phyloP scores from a whole-genome alignment of 1,140 invertebrate species.

The Psix sp. region DNA sequence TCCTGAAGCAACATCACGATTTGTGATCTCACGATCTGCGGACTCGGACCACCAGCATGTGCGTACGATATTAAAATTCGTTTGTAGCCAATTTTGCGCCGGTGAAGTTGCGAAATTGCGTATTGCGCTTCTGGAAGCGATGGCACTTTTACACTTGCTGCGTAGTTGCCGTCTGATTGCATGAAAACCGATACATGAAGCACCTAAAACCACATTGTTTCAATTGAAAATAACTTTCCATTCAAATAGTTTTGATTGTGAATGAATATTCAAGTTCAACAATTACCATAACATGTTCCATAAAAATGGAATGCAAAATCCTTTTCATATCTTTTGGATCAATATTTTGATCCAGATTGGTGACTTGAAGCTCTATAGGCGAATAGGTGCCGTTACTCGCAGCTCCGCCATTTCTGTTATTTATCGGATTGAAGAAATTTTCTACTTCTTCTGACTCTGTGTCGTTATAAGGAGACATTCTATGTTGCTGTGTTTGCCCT shows the following conservation, averaged over 20 bases:
- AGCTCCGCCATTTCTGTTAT: conserved; percentile 63
- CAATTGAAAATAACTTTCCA: no score
- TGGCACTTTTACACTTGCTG: conserved; percentile 83
- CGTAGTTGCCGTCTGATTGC: conserved; percentile 83
- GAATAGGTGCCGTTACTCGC: conserved; percentile 59
- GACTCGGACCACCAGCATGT: conserved; percentile 81
- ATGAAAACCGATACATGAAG: conserved; percentile 81
- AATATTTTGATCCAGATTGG: conserved; percentile 87
- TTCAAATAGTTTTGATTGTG: no score
- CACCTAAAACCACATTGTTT: conserved; percentile 77
- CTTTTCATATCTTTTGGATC: conserved; percentile 84
- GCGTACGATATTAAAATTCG: conserved; percentile 87
- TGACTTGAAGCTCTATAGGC: conserved; percentile 83
- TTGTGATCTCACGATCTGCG: conserved; percentile 82
- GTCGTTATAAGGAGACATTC: conserved; percentile 70
- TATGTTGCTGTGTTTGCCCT: conserved; percentile 60
- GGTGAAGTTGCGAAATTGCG: conserved; percentile 89
- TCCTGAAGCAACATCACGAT: conserved; percentile 82
- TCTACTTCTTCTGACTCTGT: conserved; percentile 72
- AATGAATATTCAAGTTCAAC: background rate
- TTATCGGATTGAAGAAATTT: conserved; percentile 74
- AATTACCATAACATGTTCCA: conserved; percentile 82
- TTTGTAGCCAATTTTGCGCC: conserved; percentile 89
- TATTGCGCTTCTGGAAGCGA: conserved; percentile 85
- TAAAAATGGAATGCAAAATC: conserved; percentile 82